Base-by-base conservation (phyloP, 92 coral and sea anemone species). In the Paragorgia papillata region DNA sequence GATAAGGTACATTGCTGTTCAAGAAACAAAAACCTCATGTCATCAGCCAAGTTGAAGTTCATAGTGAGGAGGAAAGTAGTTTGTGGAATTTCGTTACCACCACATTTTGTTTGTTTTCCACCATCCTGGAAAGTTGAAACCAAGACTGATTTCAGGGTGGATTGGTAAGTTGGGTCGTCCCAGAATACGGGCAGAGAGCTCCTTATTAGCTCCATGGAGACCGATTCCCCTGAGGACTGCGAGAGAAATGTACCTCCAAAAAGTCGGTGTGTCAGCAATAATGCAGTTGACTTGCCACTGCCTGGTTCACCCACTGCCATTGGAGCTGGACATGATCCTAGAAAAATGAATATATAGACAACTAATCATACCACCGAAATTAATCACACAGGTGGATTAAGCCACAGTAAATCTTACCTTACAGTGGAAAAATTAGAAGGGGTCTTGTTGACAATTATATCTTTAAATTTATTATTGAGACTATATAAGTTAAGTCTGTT, bases 241-340 rank as follows among this genome's bases (percentile, higher is more conserved):
- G 83, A 84, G n/a, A 84, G 5, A 25, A 56, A 35, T 2, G 84
- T 55, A 1, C 84, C 80, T 27, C 84, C 84, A 59, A 84, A 60
- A 0, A 84, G 44, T n/a, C 44, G 37, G n/a, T 58, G 33, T 0
- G 79, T 48, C 24, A 84, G 32, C 2, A 6, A 20, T 41, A 84
- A 65, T 15, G 80, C 68, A 0, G 88, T 68, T 5, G 88, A 77
- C 34, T 84, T 84, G 1, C 88, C 80, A 60, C 88, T 84, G 0
- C 73, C 79, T 10, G 75, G 49, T 12, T 69, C 79, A 12, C 88
- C 84, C 0, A 84, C 74, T 0, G 83, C 88, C 80, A 84, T 84
- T 3, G 87, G 87, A 26, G 87, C 87, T 54, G 79, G 87, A 41
- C 83, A 83, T 77, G 87, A 83, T 49, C 87, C 79, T 76, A 28